These are phyloP conservation scores for Troilus luridus DNA, from an alignment of 2,888 invertebrate genomes.

Conservation along the genomic window DNA sequence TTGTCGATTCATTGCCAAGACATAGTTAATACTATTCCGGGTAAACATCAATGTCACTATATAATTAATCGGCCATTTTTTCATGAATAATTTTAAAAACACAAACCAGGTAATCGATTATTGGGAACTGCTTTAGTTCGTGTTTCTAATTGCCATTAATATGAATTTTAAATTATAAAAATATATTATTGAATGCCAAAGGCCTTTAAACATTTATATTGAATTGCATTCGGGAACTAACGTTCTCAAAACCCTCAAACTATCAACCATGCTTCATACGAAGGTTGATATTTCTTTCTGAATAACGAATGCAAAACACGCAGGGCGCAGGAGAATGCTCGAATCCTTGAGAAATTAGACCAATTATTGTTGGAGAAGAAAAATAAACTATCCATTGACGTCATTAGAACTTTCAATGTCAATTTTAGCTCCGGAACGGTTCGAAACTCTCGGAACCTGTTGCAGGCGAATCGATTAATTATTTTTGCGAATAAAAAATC, in stretches of 20 bases:
- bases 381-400: slow-evolving; percentile 42
- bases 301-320: neutral
- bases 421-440: neutral
- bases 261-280: neutral
- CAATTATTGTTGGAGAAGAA: slow-evolving; percentile 4
- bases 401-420: slow-evolving; percentile 5
- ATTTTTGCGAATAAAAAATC: neutral
- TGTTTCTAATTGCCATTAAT: too few species aligned
- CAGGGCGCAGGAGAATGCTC: neutral
- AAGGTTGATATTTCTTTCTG: neutral
- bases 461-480: neutral
- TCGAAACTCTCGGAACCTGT: neutral
- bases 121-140: too few species aligned
- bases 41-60: neutral
- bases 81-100: neutral
- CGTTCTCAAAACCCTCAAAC: neutral
- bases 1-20: neutral
- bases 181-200: neutral
- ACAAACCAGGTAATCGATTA: too few species aligned
- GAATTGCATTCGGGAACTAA: neutral
- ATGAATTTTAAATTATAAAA: too few species aligned
- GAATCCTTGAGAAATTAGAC: slow-evolving; percentile 23
- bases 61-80: neutral
- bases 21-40: neutral
- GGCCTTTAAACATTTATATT: neutral